Evolutionary conservation across 2,113 vertebrate genomes (phyloP), one percentile per base, ranked within the genome.

Genomic region (Charina bottae): DNA sequence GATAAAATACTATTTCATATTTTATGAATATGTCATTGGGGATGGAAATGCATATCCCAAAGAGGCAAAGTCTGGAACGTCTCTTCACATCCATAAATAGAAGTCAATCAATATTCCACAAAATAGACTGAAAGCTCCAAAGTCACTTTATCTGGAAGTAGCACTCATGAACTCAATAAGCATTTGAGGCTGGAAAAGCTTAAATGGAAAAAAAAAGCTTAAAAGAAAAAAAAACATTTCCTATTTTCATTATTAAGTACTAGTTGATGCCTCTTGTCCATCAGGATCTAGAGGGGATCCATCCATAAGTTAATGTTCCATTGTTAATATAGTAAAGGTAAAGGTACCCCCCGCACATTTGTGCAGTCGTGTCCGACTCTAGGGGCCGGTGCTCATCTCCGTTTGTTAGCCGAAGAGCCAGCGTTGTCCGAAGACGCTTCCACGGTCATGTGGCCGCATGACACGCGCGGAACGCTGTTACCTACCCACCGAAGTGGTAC

Each of bases 1-100:
- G 93, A 92, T 94, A 95, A 95, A 96, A 94, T 92, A 78, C 95
- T 94, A 42, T 96, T 96, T 96, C 94, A 94, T 92, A 96, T 92
- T 89, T 92, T 94, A 90, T 87, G 89, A 93, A 91, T 95, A 93
- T 78, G 91, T 93, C 95, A 95, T 93, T 91, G 93, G 92, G 54
- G 84, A 87, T 91, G 85, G 60, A 83, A 95, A 93, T 93, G 89
- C 87, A 72, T 93, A 93, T 93, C 83, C 49, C 42, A 85, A 92
- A 92, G 91, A 91, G 94, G 87, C n/a, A 33, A 91, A 46, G 37
- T 83, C 94, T 92, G 88, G 49, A 94, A 90, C 90, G 59, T 55
- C 94, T 95, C 94, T 93, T 95, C 59, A 28, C 64, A 49, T 83
- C 58, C 90, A 90, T 91, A 92, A 91, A 93, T 86, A 89, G 86